Evolutionary conservation across 92 coral and sea anemone species (phyloP).

Genomic region (Bergia puertoricense): DNA sequence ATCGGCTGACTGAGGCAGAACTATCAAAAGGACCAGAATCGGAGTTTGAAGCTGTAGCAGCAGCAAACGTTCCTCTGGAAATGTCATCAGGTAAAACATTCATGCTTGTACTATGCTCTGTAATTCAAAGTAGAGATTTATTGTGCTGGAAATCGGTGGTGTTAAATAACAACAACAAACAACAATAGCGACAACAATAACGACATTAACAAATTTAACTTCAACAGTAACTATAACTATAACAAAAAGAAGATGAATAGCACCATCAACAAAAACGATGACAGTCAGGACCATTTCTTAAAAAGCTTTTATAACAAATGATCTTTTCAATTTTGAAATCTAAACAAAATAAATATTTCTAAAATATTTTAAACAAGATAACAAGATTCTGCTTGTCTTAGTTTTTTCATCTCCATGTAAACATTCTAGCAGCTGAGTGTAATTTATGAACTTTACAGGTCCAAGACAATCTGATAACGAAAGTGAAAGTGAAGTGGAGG

Average conservation of each 20-base stretch:
- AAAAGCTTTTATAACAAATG: no score
- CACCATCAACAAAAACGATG: no score
- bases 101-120: neutral
- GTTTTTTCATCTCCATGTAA: neutral
- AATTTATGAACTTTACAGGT: neutral
- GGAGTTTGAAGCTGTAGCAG: conserved; percentile 52
- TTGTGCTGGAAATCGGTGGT: no score
- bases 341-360: no score
- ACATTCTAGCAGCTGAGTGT: neutral
- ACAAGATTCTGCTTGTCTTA: neutral
- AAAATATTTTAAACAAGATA: no score
- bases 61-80: conserved; percentile 58
- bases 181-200: no score
- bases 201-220: no score
- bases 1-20: neutral
- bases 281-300: no score
- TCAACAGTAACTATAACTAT: no score
- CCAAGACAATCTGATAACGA: neutral
- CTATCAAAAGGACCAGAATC: conserved; percentile 20
- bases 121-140: neutral
- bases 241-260: no score
- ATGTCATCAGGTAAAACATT: conserved; percentile 54
- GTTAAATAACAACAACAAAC: no score
- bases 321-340: no score
- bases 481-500: conserved; percentile 19